Evolutionary conservation across 1,140 invertebrate genomes (phyloP).

Genomic region (Calephelis nemesis): DNA sequence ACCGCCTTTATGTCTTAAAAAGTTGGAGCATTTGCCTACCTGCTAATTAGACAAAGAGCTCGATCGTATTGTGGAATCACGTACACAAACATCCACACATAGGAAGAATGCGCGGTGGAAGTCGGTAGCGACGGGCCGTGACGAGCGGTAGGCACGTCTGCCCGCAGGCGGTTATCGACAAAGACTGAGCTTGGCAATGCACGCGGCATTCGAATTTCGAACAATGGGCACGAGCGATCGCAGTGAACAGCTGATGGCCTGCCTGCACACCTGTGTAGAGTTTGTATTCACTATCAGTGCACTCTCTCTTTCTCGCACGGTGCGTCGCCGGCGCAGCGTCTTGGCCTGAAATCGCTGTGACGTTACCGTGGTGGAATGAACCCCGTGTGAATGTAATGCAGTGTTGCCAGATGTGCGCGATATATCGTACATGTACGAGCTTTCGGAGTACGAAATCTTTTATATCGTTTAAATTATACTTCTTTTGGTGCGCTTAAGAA

Average conservation of each 20-base stretch:
- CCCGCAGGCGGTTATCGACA: constrained; percentile 55
- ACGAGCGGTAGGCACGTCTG: constrained; percentile 47
- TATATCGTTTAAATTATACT: background rate
- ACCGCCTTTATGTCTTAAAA: constrained; percentile 26
- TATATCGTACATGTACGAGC: constrained; percentile 12
- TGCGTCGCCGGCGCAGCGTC: constrained; percentile 30
- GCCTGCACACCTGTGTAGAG: constrained; percentile 63
- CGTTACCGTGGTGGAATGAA: constrained; percentile 49
- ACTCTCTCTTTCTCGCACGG: constrained; percentile 63
- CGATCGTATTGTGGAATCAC: constrained; percentile 58
- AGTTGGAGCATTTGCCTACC: constrained; percentile 49
- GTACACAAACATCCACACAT: constrained; percentile 62
- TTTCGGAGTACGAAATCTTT: background rate
- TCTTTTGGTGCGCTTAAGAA: too few species aligned
- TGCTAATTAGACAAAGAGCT: constrained; percentile 74
- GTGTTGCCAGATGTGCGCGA: constrained; percentile 15
- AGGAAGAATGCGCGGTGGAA: constrained; percentile 41
- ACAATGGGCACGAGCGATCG: constrained; percentile 52
- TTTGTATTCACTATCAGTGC: constrained; percentile 35
- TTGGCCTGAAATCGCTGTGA: constrained; percentile 52
- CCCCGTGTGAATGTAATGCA: constrained; percentile 55
- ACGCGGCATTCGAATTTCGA: constrained; percentile 42
- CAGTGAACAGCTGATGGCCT: constrained; percentile 66
- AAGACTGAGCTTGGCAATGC: constrained; percentile 47
- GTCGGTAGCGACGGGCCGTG: constrained; percentile 39